Evolutionary conservation across 2,888 invertebrate genomes (phyloP), one percentile per base, ranked within the genome.

Genomic region (Clitarchus hookeri): DNA sequence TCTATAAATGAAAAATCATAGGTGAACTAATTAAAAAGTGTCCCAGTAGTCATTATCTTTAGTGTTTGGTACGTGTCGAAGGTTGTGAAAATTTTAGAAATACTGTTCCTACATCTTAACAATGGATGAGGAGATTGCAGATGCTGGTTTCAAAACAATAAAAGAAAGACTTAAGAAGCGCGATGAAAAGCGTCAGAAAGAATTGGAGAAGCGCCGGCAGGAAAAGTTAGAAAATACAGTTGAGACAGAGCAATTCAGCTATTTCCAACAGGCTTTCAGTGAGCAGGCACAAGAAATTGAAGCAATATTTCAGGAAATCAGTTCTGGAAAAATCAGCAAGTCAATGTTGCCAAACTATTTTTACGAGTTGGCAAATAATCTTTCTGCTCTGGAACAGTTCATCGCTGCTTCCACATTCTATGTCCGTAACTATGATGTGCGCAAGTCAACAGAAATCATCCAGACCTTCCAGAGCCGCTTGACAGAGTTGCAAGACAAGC

Each of bases 341-440:
- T 90, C 92, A 86, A 90, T 93, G 80, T 91, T 95, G 84, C 92
- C 93, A 3, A 92, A 92, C 84, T 93, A 94, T 89, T 96, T 96
- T 89, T 94, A 95, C 87, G 93, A 93, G 84, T 94, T 96, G n/a
- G 95, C 94, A 86, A 93, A 94, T 89, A 95, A 96, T 90, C 94
- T 97, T 44, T 94, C 95, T 89, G 94, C 95, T 88, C 91, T 97
- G 87, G 96, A 97, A 90, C 95, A 96, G 90, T 95, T 96, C 91
- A 93, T 97, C 44, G 95, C 96, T 0, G 94, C 95, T 87, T 97
- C 97, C 23, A 95, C 96, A 80, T 94, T 96, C 90, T 97, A 97
- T 91, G 92, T 97, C 4, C 95, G 96, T 86, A 95, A 95, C 85
- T 97, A 96, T 89, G 96, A 96, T 89, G 94, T 97, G 90, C 94